Evolutionary conservation across 2,113 vertebrate species (phyloP), one percentile per base, ranked within the genome.

Genomic region (Albula goreensis): DNA sequence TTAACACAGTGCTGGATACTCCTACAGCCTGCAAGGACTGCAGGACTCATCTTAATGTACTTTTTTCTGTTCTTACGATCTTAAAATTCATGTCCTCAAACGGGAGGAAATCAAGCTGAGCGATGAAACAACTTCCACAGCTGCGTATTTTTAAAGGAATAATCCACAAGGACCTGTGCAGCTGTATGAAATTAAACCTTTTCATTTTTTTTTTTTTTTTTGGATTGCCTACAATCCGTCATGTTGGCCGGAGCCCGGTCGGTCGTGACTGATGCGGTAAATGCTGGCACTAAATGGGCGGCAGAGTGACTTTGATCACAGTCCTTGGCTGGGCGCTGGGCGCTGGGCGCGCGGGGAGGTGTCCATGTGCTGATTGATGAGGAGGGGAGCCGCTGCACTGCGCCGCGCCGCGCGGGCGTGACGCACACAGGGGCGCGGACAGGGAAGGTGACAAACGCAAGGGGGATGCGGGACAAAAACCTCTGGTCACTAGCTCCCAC

Each of bases 291-390:
- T 77, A 52, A 52, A 74, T 74, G 22, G 50, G 63, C 83, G n/a
- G 83, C 25, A 84, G 77, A 77, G 63, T 84, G 63, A 7, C 12
- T 84, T 84, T 84, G 83, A 84, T 84, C 31, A 74, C 82, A n/a
- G 17, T 83, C 57, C 82, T 70, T 83, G 60, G 82, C 19, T 41
- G 17, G 31, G 31, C 31, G 31, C 31, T 41, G 82, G 60, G 15
- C 50, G 66, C n/a, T n/a, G n/a, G n/a, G n/a, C 22, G 53, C 6
- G 53, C 49, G 19, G 63, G 49, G 48, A 10, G 49, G 63, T 70
- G 48, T 63, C 41, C 41, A 41, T 49, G 57, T 25, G n/a, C 66
- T 53, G 50, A 84, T 31, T 84, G 83, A 77, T 53, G 31, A 41
- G 31, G 50, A 50, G 60, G 70, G n/a, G 9, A 50, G 15, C 66